Evolutionary conservation across 2,113 vertebrate genomes (phyloP), one percentile per base, ranked within the genome.

Genomic region (Tringa solitaria): DNA sequence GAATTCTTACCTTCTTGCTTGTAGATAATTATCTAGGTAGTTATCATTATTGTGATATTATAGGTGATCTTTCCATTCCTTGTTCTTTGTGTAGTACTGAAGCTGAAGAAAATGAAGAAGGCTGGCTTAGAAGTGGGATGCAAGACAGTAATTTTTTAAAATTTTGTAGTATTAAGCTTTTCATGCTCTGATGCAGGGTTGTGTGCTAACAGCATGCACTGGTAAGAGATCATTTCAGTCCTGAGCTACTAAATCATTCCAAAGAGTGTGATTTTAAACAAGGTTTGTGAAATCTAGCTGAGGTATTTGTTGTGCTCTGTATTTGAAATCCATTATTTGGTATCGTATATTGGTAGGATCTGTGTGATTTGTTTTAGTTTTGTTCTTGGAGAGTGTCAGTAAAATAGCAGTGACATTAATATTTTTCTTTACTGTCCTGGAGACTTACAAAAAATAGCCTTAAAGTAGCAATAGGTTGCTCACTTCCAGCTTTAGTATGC

Each of bases 131-230:
- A 76, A 89, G n/a, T 75, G 48, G 26, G 61, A 26, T 2, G 54
- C 67, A 74, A 88, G 68, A 81, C 93, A 90, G 30, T 96, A 81
- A 87, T 91, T 5, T 97, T 97, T 74, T 64, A 86, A 98, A 97
- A 88, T 72, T 78, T 87, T 15, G 30, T 60, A 64, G 72, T 32
- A 48, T 41, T 43, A 46, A 74, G 60, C 26, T 59, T 82, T 78
- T 51, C 54, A 39, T 82, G 61, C 59, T n/a, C 0, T 46, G 60
- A 33, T 90, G 69, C 50, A 75, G 84, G 51, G 48, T 18, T 61
- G 54, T 39, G 57, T 65, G 64, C 74, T 48, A 85, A 50, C 78
- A 87, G 57, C 84, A 26, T 24, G 51, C 0, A 3, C 89, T 84
- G 50, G 28, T 92, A 53, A 84, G 95, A 89, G 77, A 53, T 92